phyloP scores from a whole-genome alignment of 2,113 vertebrate genomes.

The Salvelinus alpinus region DNA sequence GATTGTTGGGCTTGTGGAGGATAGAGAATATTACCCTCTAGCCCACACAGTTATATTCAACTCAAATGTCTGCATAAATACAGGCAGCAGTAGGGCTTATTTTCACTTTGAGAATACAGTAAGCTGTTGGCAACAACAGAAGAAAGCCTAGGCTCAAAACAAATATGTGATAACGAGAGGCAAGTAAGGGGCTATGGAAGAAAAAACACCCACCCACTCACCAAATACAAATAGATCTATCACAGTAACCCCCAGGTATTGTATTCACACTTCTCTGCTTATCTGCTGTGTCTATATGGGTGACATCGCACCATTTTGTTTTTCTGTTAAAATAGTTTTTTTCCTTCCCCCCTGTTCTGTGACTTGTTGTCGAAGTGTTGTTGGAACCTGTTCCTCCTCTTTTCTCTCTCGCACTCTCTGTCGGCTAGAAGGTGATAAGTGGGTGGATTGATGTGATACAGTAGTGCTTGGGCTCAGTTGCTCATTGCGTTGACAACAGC shows the following conservation, averaged over 20 bases:
- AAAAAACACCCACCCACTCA: not conserved
- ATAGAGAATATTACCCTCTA: too few relatives aligned
- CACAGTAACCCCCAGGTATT: conserved; percentile 20
- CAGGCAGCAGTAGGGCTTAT: too few relatives aligned
- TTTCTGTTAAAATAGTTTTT: not conserved
- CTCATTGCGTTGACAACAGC: conserved; percentile 31
- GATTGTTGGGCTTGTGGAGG: too few relatives aligned
- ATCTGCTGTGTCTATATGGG: not conserved
- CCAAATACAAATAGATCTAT: conserved; percentile 29
- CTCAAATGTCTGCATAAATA: too few relatives aligned
- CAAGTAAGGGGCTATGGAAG: not conserved
- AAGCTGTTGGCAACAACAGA: too few relatives aligned
- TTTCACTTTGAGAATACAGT: too few relatives aligned
- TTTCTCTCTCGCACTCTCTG: not conserved
- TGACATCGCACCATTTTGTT: not conserved
- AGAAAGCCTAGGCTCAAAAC: too few relatives aligned
- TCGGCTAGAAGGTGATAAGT: too few relatives aligned
- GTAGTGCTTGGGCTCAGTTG: conserved; percentile 17
- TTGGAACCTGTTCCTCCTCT: not conserved
- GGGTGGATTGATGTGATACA: too few relatives aligned
- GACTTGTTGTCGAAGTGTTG: not conserved
- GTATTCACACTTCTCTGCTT: conserved; percentile 2
- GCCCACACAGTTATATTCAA: too few relatives aligned
- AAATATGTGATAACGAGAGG: conserved; percentile 42
- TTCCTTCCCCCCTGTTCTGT: not conserved